Evolutionary conservation across 2,888 invertebrate genomes (phyloP), one percentile per base, ranked within the genome.

Genomic region (Drosophila nigricruria): DNA sequence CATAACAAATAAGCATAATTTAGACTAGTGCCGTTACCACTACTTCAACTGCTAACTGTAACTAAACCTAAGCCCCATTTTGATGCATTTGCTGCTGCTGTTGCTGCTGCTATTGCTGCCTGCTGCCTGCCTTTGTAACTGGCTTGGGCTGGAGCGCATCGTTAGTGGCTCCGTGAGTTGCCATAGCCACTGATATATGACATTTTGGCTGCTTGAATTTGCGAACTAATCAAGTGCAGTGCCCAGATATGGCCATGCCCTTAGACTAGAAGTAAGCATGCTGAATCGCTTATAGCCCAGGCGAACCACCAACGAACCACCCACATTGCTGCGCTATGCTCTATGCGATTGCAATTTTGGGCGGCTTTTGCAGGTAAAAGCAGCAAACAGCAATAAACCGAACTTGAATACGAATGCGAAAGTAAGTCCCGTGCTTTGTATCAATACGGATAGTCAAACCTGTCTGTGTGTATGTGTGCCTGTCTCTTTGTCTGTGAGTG

Each of bases 151-250:
- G 40, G 30, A 38, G 53, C 16, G 25, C 27, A 47, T 52, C 59
- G 30, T 50, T 40, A 20, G 18, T 58, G 53, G 32, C 27, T 53
- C 12, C 32, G 8, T 27, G 23, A n/a, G 34, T 62, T 42, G 34
- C 43, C 45, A 43, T 45, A 25, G 47, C 38, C 60, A 57, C 56
- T 43, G 12, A 62, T 40, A 64, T 49, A 49, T 61, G 56, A 63
- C 77, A 59, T 66, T 79, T 64, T 76, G 76, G 75, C 73, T 64
- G 68, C 79, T 70, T 70, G 69, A 77, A 88, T 79, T 73, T 79
- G 56, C 47, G 68, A 72, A 64, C 74, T 83, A 88, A 82, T 82
- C 82, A 88, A 88, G 82, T 70, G 65, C 77, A 70, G 59, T 56
- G 53, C 58, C 23, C 50, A 64, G 82, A 82, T 76, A 76, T 70